Percentiles rank a stretch among this genome's conserved stretches.
These are phyloP conservation scores for Euzophera pinguis DNA, from an alignment of 2,888 invertebrate species.

Conservation along the genomic window DNA sequence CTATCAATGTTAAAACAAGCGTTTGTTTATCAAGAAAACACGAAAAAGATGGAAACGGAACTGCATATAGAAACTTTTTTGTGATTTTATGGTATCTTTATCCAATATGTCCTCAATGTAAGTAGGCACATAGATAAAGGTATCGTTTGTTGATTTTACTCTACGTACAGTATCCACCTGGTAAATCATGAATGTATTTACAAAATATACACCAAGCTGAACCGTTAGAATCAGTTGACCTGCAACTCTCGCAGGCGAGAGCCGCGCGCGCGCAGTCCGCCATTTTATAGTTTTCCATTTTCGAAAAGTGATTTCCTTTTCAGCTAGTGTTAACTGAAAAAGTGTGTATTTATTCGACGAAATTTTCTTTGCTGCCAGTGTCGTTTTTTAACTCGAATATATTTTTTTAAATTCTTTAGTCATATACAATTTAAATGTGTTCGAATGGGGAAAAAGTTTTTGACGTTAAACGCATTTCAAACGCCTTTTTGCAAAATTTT, in stretches of 20 bases:
- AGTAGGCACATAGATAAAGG: neutral
- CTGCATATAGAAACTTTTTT: neutral
- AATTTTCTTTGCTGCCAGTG: neutral
- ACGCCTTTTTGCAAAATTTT: too few relatives aligned
- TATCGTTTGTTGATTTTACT: neutral
- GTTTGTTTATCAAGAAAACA: too few relatives aligned
- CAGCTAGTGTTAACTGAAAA: neutral
- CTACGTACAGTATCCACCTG: neutral
- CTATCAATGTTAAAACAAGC: too few relatives aligned
- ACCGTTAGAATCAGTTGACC: conserved; percentile 1
- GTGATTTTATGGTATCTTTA: neutral
- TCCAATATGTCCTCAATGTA: neutral
- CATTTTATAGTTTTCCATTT: neutral
- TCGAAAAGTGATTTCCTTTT: neutral
- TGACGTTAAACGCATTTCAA: too few relatives aligned
- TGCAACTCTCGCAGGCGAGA: neutral
- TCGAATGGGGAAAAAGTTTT: too few relatives aligned
- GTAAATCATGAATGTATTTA: neutral
- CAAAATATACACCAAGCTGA: neutral
- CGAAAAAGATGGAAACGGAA: too few relatives aligned
- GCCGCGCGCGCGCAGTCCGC: neutral
- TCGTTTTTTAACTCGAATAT: too few relatives aligned
- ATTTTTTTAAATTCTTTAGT: too few relatives aligned
- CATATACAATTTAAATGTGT: too few relatives aligned
- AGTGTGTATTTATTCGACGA: neutral